Base-by-base conservation (phyloP, 2,113 vertebrate species). In the Macaca mulatta region DNA sequence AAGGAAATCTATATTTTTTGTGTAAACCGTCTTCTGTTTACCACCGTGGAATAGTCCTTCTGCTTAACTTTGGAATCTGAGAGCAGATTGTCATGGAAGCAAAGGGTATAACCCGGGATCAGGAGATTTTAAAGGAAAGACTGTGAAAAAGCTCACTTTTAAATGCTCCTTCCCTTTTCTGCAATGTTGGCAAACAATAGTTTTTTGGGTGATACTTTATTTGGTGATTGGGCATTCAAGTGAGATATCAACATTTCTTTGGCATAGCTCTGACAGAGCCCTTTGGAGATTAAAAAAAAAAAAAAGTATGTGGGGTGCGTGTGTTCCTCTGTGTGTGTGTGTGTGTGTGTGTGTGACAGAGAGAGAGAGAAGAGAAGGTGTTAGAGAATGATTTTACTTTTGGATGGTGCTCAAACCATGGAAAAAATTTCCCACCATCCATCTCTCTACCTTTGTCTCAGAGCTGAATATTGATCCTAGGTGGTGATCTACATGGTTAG, bases 1-100 rank as follows among this genome's bases (percentile, higher is more conserved):
- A 99, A 99, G 98, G 98, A 98, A 98, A 98, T 99, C 98, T 98
- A 97, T 98, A 98, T 98, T 98, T 98, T 99, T 85, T 52, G 87
- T 87, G 97, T 98, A 98, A 98, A 99, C 98, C 97, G 87, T 96
- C 85, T 94, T 97, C 95, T 98, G 98, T 98, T 98, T 98, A 98
- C 97, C 38, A 69, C 96, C 18, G 82, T 96, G 98, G 97, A 97
- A 67, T 52, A 94, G 77, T 95, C 79, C 88, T 98, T 97, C 97
- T 97, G 98, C 97, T 97, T 97, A 96, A 96, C 95, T 97, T 97
- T 93, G 93, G 97, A 93, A 91, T 95, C 97, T 95, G 83, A 97
- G 98, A 96, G 92, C 94, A 96, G 96, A 87, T 95, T 90, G 96
- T 81, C 93, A 6, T 38, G 92, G 85, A 97, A 97, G 94, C 84